phyloP scores from a whole-genome alignment of 2,888 invertebrate species.

The Acronicta aceris region DNA sequence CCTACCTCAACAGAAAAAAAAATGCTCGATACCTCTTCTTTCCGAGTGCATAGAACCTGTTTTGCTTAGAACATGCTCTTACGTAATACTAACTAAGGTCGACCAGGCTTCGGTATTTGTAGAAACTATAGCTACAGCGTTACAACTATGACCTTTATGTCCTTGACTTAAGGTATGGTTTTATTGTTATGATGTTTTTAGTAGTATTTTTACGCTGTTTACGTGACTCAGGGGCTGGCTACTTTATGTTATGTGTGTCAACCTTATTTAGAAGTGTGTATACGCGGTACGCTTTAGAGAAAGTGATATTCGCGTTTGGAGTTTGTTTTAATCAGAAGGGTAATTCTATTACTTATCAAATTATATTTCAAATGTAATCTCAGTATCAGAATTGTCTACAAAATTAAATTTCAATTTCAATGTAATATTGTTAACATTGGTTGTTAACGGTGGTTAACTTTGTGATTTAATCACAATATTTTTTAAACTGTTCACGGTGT shows the following conservation, averaged over 20 bases:
- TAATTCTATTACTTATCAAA: too few species aligned
- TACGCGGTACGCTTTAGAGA: constrained; percentile 30
- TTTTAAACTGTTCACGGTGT: too few species aligned
- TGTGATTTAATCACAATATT: too few species aligned
- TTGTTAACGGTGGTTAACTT: too few species aligned
- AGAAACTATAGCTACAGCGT: constrained; percentile 24
- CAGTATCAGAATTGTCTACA: too few species aligned
- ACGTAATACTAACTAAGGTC: constrained; percentile 69
- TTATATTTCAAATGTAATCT: too few species aligned
- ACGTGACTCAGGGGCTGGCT: constrained; percentile 49
- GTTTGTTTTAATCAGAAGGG: constrained; percentile 1
- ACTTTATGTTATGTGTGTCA: constrained; percentile 47
- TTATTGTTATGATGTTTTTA: constrained; percentile 13
- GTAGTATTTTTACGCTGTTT: constrained; percentile 53
- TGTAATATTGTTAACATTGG: too few species aligned
- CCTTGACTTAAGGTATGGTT: constrained; percentile 44
- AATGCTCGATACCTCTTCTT: constrained; percentile 27
- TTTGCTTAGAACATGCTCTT: constrained; percentile 57
- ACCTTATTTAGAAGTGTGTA: constrained; percentile 28
- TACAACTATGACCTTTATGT: constrained; percentile 42
- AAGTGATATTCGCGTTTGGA: constrained; percentile 31
- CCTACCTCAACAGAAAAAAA: too few species aligned
- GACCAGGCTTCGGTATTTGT: constrained; percentile 56
- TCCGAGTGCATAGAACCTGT: constrained; percentile 53
- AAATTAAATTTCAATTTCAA: too few species aligned